Evolutionary conservation across 2,888 invertebrate species (phyloP).

Genomic region (Heliconius ethilla): DNA sequence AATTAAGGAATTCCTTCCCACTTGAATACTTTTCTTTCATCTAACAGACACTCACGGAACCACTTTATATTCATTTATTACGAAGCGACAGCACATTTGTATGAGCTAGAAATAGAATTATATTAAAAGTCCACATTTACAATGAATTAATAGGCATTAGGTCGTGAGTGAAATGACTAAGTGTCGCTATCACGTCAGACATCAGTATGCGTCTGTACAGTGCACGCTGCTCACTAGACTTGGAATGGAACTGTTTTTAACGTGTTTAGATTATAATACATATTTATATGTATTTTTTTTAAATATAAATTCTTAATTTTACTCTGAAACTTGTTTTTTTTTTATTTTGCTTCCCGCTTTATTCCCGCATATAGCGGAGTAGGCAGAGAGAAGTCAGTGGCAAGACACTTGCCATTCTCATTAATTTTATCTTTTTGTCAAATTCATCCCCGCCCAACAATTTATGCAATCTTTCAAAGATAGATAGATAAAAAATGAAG

Average conservation of each 20-base stretch:
- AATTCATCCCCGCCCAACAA: too few relatives aligned
- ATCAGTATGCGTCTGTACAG: slow-evolving; percentile 8
- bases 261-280: background rate
- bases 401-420: too few relatives aligned
- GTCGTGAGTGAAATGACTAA: slow-evolving; percentile 21
- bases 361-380: too few relatives aligned
- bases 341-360: too few relatives aligned
- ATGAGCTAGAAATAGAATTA: slow-evolving; percentile 14
- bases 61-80: slow-evolving; percentile 11
- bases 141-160: slow-evolving; percentile 11
- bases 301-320: too few relatives aligned
- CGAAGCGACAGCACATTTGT: slow-evolving; percentile 17
- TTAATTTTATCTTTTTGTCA: too few relatives aligned
- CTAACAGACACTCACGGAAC: slow-evolving; percentile 1
- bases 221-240: background rate
- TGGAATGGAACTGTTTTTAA: background rate
- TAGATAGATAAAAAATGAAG: too few relatives aligned
- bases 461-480: too few relatives aligned
- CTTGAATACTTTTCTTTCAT: background rate
- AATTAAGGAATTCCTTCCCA: background rate
- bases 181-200: slow-evolving; percentile 11
- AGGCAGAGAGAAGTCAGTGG: too few relatives aligned
- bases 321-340: too few relatives aligned
- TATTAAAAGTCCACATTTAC: slow-evolving; percentile 19
- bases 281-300: too few relatives aligned